phyloP scores from a whole-genome alignment of 2,888 invertebrate species.

The Leucophenga montana region DNA sequence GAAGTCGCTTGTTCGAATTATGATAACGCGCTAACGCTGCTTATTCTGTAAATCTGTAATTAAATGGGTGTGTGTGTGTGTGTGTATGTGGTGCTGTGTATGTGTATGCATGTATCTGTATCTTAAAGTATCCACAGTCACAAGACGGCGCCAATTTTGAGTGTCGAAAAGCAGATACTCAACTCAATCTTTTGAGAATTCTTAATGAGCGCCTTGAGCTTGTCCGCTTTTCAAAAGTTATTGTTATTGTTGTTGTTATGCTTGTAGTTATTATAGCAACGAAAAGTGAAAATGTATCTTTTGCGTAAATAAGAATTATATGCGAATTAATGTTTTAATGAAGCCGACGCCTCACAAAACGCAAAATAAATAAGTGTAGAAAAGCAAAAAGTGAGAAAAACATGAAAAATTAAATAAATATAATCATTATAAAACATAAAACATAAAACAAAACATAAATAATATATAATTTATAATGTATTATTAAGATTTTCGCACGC shows the following conservation, averaged over 20 bases:
- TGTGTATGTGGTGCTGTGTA: background rate
- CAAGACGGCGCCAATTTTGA: background rate
- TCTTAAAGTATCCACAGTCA: too few species aligned
- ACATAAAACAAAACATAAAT: background rate
- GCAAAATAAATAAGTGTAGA: background rate
- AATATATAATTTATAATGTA: constrained; percentile 1
- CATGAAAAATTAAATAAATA: background rate
- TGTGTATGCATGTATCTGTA: background rate
- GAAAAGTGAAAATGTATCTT: constrained; percentile 24
- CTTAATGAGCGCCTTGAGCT: constrained; percentile 8
- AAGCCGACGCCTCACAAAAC: background rate
- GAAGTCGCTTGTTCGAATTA: constrained; percentile 44
- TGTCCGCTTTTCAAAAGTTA: too few species aligned
- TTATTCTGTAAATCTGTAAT: background rate
- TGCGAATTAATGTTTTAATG: background rate
- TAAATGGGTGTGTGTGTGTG: background rate
- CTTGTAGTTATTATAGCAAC: too few species aligned
- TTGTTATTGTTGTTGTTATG: too few species aligned
- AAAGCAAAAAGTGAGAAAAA: background rate
- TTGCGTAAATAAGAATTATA: background rate
- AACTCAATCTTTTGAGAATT: constrained; percentile 8
- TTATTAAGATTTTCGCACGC: constrained; percentile 3
- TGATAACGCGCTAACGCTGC: constrained; percentile 13
- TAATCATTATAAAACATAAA: background rate
- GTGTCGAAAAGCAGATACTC: background rate